Base-by-base conservation (phyloP, 2,113 vertebrate genomes). In the Cyprinodon variegatus region DNA sequence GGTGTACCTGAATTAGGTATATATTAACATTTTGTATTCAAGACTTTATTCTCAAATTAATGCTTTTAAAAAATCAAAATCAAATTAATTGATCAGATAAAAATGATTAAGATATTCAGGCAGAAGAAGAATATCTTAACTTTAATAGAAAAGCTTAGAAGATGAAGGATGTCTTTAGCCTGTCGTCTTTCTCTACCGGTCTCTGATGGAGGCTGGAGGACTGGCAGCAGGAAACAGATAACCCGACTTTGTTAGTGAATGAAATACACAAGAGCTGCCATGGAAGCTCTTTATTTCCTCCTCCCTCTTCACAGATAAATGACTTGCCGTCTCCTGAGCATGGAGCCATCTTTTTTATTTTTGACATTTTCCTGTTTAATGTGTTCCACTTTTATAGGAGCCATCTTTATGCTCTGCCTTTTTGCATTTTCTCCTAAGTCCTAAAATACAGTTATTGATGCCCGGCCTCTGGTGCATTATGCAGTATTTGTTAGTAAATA, bases 401-500 rank as follows among this genome's bases (percentile, higher is more conserved):
- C 68, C 83, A 65, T 93, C 87, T 93, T 94, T 92, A 92, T 62
- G 86, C 89, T 85, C 88, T 68, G 77, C 91, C 91, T 94, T 94
- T 94, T 93, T 93, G 88, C 95, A 94, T 96, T 95, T 97, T 96
- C 94, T 95, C 96, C 96, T 97, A 95, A 96, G 95, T 96, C 96
- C 96, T 95, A 96, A 74, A 96, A 93, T 95, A 94, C 86, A 90
- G 95, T 94, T 95, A 95, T 97, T 97, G 96, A 96, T 98, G 96
- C 95, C 93, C 95, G 94, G 95, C 95, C 94, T 91, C 91, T 66
- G 90, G 96, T 97, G 96, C 96, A 98, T 99, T 97, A 99, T 99
- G 97, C 96, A 97, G 97, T 97, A 97, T 97, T 97, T 97, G 96
- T 96, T 97, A 95, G 97, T 97, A 98, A 97, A 96, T 95, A 93